A percentile compares a stretch with the other conserved stretches of the same genome.
Evolutionary conservation across 2,888 invertebrate species (phyloP).

Genomic region (Conus canariensis): DNA sequence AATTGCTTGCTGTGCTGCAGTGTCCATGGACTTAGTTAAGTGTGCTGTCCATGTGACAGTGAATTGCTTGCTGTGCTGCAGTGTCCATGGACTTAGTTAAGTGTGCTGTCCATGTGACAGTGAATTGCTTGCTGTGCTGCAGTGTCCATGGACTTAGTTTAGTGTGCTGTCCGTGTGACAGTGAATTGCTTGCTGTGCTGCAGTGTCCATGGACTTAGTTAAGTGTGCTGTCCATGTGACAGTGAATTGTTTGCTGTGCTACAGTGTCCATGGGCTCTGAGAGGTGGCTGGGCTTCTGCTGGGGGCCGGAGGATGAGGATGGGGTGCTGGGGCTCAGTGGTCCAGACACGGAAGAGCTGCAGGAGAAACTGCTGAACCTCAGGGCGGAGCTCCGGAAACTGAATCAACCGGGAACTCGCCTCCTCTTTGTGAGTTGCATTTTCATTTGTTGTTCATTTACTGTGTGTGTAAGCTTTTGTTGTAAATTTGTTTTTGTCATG

Average conservation of each 20-base stretch:
- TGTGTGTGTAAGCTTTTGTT: not conserved
- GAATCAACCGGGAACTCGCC: constrained; percentile 62
- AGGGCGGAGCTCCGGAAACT: constrained; percentile 67
- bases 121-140: not conserved
- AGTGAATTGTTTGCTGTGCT: not conserved
- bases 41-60: no score
- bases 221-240: no score
- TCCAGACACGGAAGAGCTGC: constrained; percentile 54
- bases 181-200: not conserved
- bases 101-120: no score
- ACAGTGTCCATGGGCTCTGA: constrained; percentile 53
- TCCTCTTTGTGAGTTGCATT: constrained; percentile 68
- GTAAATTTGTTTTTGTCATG: not conserved
- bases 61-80: constrained; percentile 16
- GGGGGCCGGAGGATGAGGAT: constrained; percentile 55
- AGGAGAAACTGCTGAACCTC: constrained; percentile 63
- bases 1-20: constrained; percentile 34
- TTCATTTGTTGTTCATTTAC: not conserved
- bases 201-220: constrained; percentile 52
- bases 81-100: constrained; percentile 49
- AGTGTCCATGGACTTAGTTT: constrained; percentile 51
- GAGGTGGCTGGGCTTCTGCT: constrained; percentile 49
- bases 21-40: constrained; percentile 47
- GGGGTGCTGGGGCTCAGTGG: constrained; percentile 48
- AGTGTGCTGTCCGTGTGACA: no score